phyloP scores from a whole-genome alignment of 1,140 invertebrate species.

The Mya arenaria region DNA sequence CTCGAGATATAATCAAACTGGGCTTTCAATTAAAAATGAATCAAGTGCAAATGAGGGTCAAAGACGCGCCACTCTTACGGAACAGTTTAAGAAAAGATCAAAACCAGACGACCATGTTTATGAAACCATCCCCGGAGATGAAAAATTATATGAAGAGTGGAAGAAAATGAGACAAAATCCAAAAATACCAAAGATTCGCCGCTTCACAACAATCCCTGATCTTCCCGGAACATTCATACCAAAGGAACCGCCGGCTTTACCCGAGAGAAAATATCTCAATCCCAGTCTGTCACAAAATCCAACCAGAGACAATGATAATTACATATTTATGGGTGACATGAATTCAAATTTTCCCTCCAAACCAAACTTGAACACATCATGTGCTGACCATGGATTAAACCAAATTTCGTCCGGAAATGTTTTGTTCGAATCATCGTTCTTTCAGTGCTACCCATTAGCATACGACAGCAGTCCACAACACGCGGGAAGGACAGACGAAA shows the following conservation, averaged over 20 bases:
- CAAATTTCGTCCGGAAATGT: constrained; percentile 29
- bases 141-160: constrained; percentile 66
- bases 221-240: constrained; percentile 61
- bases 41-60: neutral
- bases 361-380: neutral
- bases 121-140: constrained; percentile 71
- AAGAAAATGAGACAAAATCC: constrained; percentile 58
- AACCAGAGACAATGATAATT: constrained; percentile 38
- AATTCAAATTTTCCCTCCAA: constrained; percentile 50
- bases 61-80: constrained; percentile 35
- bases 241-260: constrained; percentile 63
- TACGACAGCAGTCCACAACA: neutral
- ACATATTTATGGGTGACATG: constrained; percentile 43
- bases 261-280: constrained; percentile 57
- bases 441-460: constrained; percentile 3
- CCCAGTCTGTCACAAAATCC: constrained; percentile 1
- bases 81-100: constrained; percentile 49
- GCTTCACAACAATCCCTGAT: constrained; percentile 56
- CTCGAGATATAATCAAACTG: constrained; percentile 37
- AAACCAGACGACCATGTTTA: constrained; percentile 66
- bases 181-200: constrained; percentile 53
- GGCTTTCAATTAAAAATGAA: constrained; percentile 20
- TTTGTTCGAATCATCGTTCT: constrained; percentile 13
- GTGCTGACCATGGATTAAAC: constrained; percentile 24
- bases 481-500: constrained; percentile 25